phyloP scores from a whole-genome alignment of 2,888 invertebrate genomes.

The Rhodophaea formosa region DNA sequence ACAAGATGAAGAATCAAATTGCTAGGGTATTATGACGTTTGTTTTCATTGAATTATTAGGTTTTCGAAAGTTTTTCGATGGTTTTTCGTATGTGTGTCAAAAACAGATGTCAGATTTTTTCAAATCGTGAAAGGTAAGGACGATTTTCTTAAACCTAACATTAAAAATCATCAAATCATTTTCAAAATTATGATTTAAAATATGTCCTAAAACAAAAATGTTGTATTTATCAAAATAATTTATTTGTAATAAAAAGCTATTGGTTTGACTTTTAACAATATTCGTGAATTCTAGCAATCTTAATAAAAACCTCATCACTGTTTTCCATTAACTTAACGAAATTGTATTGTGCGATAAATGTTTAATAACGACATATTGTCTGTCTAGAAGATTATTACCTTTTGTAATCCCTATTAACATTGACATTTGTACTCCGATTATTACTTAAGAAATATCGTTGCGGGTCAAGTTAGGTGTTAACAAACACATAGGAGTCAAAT shows the following conservation, averaged over 20 bases:
- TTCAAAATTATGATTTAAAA: too few species aligned
- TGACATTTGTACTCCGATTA: slow-evolving; percentile 60
- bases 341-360: slow-evolving; percentile 28
- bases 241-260: too few species aligned
- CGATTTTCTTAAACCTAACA: too few species aligned
- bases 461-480: slow-evolving; percentile 52
- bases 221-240: too few species aligned
- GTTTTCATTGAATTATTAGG: too few species aligned
- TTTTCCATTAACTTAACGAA: neutral
- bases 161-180: too few species aligned
- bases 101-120: too few species aligned
- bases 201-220: too few species aligned
- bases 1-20: neutral
- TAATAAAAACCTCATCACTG: neutral
- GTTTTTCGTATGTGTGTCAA: too few species aligned
- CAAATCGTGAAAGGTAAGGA: too few species aligned
- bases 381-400: slow-evolving; percentile 43
- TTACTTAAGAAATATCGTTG: slow-evolving; percentile 56
- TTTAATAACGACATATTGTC: slow-evolving; percentile 33
- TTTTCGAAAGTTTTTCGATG: too few species aligned
- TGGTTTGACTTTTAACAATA: neutral
- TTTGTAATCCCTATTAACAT: slow-evolving; percentile 63
- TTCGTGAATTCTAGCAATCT: neutral
- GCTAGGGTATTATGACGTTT: too few species aligned
- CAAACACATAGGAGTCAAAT: slow-evolving; percentile 39